Evolutionary conservation across 2,888 invertebrate species (phyloP).

Genomic region (Zygogramma bicolorata): DNA sequence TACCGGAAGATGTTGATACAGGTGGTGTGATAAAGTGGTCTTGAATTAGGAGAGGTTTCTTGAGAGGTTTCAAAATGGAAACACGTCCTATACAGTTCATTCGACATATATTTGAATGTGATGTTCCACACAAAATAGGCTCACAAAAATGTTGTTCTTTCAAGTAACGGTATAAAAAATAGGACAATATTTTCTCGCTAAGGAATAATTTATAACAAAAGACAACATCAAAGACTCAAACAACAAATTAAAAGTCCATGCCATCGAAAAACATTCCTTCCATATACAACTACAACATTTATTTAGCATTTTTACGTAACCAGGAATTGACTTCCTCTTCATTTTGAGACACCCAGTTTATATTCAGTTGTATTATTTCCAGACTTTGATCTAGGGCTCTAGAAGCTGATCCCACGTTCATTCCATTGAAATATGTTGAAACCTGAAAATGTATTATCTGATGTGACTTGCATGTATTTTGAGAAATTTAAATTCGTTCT

Average conservation of each 20-base stretch:
- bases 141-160: not conserved
- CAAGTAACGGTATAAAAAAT: not conserved
- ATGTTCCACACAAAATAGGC: not conserved
- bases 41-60: no score
- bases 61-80: not conserved
- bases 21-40: no score
- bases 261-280: constrained; percentile 5
- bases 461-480: no score
- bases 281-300: constrained; percentile 38
- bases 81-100: not conserved
- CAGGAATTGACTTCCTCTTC: constrained; percentile 69
- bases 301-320: constrained; percentile 61
- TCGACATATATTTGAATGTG: not conserved
- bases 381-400: constrained; percentile 78
- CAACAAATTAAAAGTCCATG: constrained; percentile 15
- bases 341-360: constrained; percentile 80
- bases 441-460: constrained; percentile 59
- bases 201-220: not conserved
- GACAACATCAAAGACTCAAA: not conserved
- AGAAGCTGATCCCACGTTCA: constrained; percentile 66
- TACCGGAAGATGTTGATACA: no score
- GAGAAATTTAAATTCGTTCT: no score
- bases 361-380: constrained; percentile 85
- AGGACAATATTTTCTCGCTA: not conserved
- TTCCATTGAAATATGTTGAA: constrained; percentile 66